phyloP scores from a whole-genome alignment of 1,140 invertebrate genomes.

The Anoplophora glabripennis region DNA sequence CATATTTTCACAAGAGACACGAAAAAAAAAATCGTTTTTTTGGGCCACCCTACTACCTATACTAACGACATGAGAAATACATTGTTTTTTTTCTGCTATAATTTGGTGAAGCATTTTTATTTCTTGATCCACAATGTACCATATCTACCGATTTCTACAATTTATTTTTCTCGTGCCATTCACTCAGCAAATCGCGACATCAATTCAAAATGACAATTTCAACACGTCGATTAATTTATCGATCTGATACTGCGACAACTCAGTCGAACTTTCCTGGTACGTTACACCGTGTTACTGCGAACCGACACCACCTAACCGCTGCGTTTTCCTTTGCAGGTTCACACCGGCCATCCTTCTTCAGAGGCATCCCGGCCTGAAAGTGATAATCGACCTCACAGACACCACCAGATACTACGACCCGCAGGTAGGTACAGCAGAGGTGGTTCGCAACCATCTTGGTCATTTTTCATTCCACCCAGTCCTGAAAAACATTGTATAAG shows the following conservation, averaged over 20 bases:
- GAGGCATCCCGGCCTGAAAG: conserved; percentile 56
- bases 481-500: background rate
- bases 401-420: conserved; percentile 64
- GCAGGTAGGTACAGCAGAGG: conserved; percentile 47
- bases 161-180: too few species aligned
- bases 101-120: too few species aligned
- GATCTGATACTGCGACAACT: background rate
- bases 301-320: background rate
- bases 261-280: background rate
- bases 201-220: too few species aligned
- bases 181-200: too few species aligned
- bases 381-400: conserved; percentile 68
- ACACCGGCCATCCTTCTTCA: conserved; percentile 51
- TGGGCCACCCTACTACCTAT: too few species aligned
- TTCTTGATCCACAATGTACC: too few species aligned
- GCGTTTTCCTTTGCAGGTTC: conserved; percentile 51
- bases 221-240: too few species aligned
- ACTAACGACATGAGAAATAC: too few species aligned
- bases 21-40: too few species aligned
- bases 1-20: too few species aligned
- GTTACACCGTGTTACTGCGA: background rate
- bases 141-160: too few species aligned
- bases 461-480: background rate
- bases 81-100: too few species aligned
- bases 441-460: background rate